Evolutionary conservation across 2,888 invertebrate genomes (phyloP), one percentile per base, ranked within the genome.

Genomic region (Acleris emargana): DNA sequence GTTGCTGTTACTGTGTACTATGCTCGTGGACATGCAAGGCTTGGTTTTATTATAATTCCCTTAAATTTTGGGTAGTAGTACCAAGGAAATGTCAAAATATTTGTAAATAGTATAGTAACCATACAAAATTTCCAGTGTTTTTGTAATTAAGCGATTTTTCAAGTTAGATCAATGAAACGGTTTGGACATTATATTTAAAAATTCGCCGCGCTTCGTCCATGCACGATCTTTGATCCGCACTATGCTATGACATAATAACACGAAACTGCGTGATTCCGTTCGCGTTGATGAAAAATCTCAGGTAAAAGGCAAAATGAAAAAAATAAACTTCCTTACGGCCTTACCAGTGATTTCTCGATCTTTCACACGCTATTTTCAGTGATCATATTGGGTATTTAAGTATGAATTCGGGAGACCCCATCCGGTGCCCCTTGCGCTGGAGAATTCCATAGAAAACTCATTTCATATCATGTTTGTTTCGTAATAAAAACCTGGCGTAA

Each of bases 381-480:
- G 75, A 69, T 79, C 81, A 82, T 81, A 76, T 80, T 71, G 68
- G 70, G 61, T 69, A 72, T 72, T 76, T 72, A 71, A 66, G 71
- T 72, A 71, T 58, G 67, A 70, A 67, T 53, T 71, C 68, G 59
- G 68, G 62, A 62, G 68, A 71, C 67, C 71, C 64, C 76, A 79
- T 77, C 69, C 62, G 75, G 74, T 62, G 69, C 64, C 60, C 67
- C 64, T 58, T 59, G 70, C 69, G 70, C 72, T 74, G 73, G 70
- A 74, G 72, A 74, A 74, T 68, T 62, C 68, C 59, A 71, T 63
- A 70, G 77, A 76, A 80, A 76, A 77, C 68, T 71, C 74, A 71
- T 73, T 67, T 73, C 72, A 72, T 75, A 72, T 67, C 76, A 72
- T 71, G 61, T 77, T 77, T 73, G 74, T 88, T 87, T 88, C 87